Conservation (phyloP, 1,140 invertebrate species). For the Myzus persicae region DNA sequence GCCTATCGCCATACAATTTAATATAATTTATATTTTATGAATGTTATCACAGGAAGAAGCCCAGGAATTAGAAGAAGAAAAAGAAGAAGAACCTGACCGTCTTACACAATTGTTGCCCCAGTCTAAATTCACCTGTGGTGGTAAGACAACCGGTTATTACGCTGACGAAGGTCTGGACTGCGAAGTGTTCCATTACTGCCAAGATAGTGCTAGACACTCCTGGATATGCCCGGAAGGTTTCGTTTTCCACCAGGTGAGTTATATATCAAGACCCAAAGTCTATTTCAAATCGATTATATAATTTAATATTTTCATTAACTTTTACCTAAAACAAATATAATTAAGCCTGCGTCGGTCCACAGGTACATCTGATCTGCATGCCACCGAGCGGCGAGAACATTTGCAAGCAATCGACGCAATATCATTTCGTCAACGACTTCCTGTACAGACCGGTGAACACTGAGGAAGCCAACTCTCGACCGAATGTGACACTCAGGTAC, state of each 20-base stretch:
- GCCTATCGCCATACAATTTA: not conserved
- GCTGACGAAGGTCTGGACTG: slow-evolving; percentile 88
- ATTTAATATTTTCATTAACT: too few relatives aligned
- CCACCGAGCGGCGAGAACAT: slow-evolving; percentile 87
- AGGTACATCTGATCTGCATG: slow-evolving; percentile 92
- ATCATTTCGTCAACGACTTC: slow-evolving; percentile 92
- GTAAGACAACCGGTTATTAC: slow-evolving; percentile 87
- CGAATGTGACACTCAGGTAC: slow-evolving; percentile 83
- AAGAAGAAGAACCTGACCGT: slow-evolving; percentile 86
- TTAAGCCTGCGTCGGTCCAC: too few relatives aligned
- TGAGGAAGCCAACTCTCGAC: slow-evolving; percentile 79
- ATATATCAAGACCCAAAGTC: not conserved
- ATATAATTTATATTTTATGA: not conserved
- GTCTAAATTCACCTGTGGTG: slow-evolving; percentile 82
- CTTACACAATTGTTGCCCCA: slow-evolving; percentile 79
- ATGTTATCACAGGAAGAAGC: slow-evolving; percentile 64
- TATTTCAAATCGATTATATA: too few relatives aligned
- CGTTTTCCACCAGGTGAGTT: slow-evolving; percentile 84
- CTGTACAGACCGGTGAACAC: slow-evolving; percentile 87
- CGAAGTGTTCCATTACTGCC: slow-evolving; percentile 94
- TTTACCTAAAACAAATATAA: not conserved
- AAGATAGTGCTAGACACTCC: slow-evolving; percentile 87
- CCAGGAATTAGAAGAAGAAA: slow-evolving; percentile 76
- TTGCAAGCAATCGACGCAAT: slow-evolving; percentile 87
- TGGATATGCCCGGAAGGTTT: slow-evolving; percentile 94